phyloP scores from a whole-genome alignment of 2,113 vertebrate species.

The Mastomys coucha region DNA sequence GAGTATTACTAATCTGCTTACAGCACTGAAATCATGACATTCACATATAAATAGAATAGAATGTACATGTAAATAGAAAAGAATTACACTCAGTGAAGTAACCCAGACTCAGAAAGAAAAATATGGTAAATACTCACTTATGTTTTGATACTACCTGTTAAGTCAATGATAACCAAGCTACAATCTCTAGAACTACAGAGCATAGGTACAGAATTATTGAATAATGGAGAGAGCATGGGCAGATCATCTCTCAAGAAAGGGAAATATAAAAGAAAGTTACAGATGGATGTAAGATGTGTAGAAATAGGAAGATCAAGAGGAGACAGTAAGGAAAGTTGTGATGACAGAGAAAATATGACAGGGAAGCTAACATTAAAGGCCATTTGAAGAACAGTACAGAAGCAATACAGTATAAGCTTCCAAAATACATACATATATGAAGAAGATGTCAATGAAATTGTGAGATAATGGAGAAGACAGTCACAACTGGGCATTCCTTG shows the following conservation, averaged over 20 bases:
- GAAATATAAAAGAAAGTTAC: not conserved
- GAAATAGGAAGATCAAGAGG: not conserved
- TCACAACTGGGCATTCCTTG: not conserved
- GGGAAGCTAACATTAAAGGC: not conserved
- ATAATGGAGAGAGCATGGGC: not conserved
- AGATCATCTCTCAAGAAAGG: not conserved
- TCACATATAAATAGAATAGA: not conserved
- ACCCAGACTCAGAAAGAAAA: not conserved
- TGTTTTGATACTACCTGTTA: not conserved
- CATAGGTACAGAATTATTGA: not conserved
- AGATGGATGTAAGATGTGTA: not conserved
- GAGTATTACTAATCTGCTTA: not conserved
- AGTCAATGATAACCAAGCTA: not conserved
- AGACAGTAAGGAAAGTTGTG: not conserved
- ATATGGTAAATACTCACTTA: not conserved
- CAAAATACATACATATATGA: not conserved
- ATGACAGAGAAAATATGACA: not conserved
- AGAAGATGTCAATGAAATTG: not conserved
- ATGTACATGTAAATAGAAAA: not conserved
- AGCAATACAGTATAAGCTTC: not conserved
- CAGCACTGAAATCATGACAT: not conserved
- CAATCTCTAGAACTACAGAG: not conserved
- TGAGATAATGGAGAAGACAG: not conserved
- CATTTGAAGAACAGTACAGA: not conserved
- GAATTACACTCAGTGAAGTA: not conserved